Base-by-base conservation (phyloP, 2,113 vertebrate genomes). In the Chiloscyllium plagiosum region DNA sequence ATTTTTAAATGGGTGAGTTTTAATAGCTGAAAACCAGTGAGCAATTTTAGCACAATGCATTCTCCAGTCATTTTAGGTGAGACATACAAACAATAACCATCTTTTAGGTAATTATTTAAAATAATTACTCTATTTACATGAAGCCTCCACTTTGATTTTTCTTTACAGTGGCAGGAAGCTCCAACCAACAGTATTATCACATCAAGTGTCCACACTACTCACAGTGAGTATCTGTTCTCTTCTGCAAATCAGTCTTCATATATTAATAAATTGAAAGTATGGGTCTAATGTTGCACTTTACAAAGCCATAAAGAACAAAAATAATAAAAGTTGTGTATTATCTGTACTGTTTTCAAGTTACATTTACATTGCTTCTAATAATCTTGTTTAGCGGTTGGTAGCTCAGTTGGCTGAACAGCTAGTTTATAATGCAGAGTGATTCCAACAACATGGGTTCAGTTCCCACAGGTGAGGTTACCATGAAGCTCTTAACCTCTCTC, bases 81-180 rank as follows among this genome's bases (percentile, higher is more conserved):
- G 6, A 90, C 42, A 0, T 2, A 42, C 50, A 33, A 50, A 33
- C 29, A 52, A 50, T 22, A 66, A 93, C 4, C n/a, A 37, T 93
- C 24, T 66, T 22, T 20, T 42, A 12, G 89, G 33, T 66, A 6
- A 37, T 37, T 93, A 4, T 20, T 92, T 92, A 5, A 37, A 66
- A 66, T 37, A n/a, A 19, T 2, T 90, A 29, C 33, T 29, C 61
- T 33, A 94, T 33, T 5, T 24, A 66, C 4, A 42, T 96, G 50
- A 95, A 95, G 24, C 42, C 90, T 72, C 52, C 3, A 85, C 52
- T 95, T 52, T 97, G 19, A 20, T 95, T 97, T 96, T 96, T 96
- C 97, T 96, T 96, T 96, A 96, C 97, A 99, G 99, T 99, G 99
- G 99, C 98, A 98, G 96, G 97, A 96, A 96, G 98, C 97, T 96